Conservation (phyloP, 1,140 invertebrate genomes). For the Euglossa dilemma region DNA sequence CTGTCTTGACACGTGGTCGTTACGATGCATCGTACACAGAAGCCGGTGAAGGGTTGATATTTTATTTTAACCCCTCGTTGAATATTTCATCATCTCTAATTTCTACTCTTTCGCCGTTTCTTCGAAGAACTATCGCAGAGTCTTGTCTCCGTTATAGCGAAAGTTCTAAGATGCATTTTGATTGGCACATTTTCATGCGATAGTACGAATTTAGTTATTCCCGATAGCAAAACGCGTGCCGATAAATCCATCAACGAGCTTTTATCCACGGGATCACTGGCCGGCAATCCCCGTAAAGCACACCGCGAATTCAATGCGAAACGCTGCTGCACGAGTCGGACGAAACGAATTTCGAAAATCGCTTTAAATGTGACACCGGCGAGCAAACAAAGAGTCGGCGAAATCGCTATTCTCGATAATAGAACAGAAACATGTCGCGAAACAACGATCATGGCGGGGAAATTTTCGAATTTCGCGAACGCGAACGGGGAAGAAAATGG, state of each 20-base stretch:
- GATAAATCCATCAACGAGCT: slow-evolving; percentile 25
- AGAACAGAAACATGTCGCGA: not conserved
- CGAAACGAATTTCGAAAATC: slow-evolving; percentile 1
- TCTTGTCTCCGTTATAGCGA: too few relatives aligned
- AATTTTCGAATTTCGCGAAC: not conserved
- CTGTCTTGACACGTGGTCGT: too few relatives aligned
- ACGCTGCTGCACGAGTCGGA: not conserved
- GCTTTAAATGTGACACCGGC: not conserved
- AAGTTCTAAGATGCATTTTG: not conserved
- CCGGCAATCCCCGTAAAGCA: not conserved
- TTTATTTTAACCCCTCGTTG: too few relatives aligned
- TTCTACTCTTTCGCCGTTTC: too few relatives aligned
- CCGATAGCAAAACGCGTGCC: slow-evolving; percentile 3
- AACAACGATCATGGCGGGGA: not conserved
- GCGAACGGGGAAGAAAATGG: too few relatives aligned
- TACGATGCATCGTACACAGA: too few relatives aligned
- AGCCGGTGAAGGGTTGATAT: too few relatives aligned
- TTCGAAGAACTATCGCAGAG: too few relatives aligned
- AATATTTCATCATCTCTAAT: too few relatives aligned
- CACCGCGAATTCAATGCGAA: not conserved
- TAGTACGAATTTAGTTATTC: not conserved
- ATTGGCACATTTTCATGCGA: not conserved
- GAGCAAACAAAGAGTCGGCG: not conserved
- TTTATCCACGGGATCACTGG: not conserved
- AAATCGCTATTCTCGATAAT: not conserved